Base-by-base conservation (phyloP, 2,888 invertebrate genomes). In the Hemistola chrysoprasaria region DNA sequence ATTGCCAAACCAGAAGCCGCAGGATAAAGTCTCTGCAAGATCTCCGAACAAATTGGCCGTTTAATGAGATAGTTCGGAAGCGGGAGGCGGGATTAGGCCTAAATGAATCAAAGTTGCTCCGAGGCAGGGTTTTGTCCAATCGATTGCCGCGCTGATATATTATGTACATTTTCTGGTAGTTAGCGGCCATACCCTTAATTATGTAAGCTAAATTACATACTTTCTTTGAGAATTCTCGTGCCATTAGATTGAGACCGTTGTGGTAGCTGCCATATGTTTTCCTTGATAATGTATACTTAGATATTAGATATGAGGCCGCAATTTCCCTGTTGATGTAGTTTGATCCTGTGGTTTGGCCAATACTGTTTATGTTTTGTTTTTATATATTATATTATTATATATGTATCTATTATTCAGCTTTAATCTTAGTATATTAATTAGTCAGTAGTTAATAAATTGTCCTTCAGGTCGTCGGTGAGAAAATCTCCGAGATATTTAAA, bases 1-100 rank as follows among this genome's bases (percentile, higher is more conserved):
- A 48, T 49, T 50, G 53, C 53, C 38, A 44, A 44, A 53, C 53
- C 56, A 53, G 38, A 61, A 74, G 63, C 77, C 70, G 42, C 70
- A 65, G 75, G 76, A 78, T 78, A 79, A 78, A 76, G 78, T 73
- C 71, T 79, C 68, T 59, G 56, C 57, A 62, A 72, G 77, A 76
- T 77, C 74, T 73, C 64, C 60, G 69, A 75, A 80, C 78, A 80
- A 84, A 83, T 84, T 81, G 82, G 75, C 67, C 77, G 71, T 65
- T 75, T 82, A 83, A 84, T 84, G 78, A 79, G 81, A 78, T 78
- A 81, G 78, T 78, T 73, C 58, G 67, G 70, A 62, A 56, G 63
- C 62, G 69, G 71, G 67, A 59, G 62, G 61, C 51, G 58, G 73
- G 79, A 78, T 81, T 79, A 81, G 62, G 62, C 69, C 72, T 75